These are phyloP conservation scores for Cryptocheilus praepositus DNA, from an alignment of 2,888 invertebrate genomes.

Conservation along the genomic window DNA sequence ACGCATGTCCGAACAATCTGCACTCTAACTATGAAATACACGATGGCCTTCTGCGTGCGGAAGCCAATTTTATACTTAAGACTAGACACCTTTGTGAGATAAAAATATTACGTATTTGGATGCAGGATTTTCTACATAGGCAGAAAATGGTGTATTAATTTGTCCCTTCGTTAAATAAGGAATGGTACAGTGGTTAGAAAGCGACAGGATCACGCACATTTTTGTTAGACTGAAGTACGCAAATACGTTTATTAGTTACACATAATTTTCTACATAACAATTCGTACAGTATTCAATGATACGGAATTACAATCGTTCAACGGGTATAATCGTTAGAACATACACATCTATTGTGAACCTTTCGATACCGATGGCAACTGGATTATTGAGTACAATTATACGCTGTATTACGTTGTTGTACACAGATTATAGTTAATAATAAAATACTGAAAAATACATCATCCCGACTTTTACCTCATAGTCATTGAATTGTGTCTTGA, in stretches of 20 bases:
- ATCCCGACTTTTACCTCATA: too few species aligned
- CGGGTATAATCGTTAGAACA: background rate
- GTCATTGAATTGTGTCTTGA: too few species aligned
- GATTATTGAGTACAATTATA: constrained; percentile 1
- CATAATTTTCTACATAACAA: constrained; percentile 3
- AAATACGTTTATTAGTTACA: background rate
- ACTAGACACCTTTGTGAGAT: too few species aligned
- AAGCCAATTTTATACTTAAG: too few species aligned
- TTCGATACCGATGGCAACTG: background rate
- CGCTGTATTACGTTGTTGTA: constrained; percentile 4
- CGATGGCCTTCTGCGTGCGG: too few species aligned
- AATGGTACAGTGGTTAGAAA: background rate
- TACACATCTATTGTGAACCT: background rate
- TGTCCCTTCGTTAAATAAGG: background rate
- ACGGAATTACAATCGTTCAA: background rate
- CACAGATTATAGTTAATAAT: constrained; percentile 44
- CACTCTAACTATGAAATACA: too few species aligned
- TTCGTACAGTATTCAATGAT: background rate
- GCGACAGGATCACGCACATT: background rate
- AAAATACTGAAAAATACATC: constrained; percentile 35
- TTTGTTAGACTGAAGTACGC: background rate
- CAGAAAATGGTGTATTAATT: background rate
- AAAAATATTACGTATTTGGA: too few species aligned
- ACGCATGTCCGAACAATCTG: too few species aligned
- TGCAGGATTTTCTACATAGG: too few species aligned